These are phyloP conservation scores for Amiota communis DNA, from an alignment of 2,888 invertebrate genomes.

Conservation along the genomic window DNA sequence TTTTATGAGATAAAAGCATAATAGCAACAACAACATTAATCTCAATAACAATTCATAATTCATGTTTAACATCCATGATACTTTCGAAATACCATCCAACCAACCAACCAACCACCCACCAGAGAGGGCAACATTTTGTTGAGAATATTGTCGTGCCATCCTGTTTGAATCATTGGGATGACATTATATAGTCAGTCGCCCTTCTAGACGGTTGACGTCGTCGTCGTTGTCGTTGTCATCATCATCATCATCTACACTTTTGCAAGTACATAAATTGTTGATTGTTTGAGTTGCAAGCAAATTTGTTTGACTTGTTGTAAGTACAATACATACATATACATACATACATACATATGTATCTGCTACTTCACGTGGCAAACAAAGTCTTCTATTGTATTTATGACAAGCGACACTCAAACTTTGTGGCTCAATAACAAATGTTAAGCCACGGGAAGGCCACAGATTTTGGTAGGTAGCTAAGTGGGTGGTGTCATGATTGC, in stretches of 20 bases:
- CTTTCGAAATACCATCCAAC: conserved; percentile 5
- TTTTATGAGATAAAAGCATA: conserved; percentile 36
- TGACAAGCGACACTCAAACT: conserved; percentile 62
- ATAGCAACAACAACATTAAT: conserved; percentile 66
- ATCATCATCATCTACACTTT: conserved; percentile 54
- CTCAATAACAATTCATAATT: conserved; percentile 74
- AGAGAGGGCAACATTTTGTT: too few relatives aligned
- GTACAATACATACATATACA: not conserved
- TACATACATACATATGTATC: not conserved
- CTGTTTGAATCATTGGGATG: too few relatives aligned
- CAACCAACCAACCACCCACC: conserved; percentile 24
- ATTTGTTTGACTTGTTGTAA: conserved; percentile 45
- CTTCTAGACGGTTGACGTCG: not conserved
- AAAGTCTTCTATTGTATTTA: conserved; percentile 54
- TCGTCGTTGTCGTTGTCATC: not conserved
- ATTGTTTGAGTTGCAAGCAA: conserved; percentile 58
- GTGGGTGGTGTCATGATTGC: conserved; percentile 34
- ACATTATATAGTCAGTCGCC: not conserved
- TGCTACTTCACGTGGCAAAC: not conserved
- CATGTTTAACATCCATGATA: conserved; percentile 68
- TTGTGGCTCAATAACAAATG: conserved; percentile 61
- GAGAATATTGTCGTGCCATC: too few relatives aligned
- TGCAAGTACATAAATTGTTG: conserved; percentile 66
- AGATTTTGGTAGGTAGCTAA: conserved; percentile 25
- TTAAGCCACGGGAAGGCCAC: conserved; percentile 38